These are phyloP conservation scores for Agapostemon virescens DNA, from an alignment of 2,888 invertebrate genomes.

Conservation along the genomic window DNA sequence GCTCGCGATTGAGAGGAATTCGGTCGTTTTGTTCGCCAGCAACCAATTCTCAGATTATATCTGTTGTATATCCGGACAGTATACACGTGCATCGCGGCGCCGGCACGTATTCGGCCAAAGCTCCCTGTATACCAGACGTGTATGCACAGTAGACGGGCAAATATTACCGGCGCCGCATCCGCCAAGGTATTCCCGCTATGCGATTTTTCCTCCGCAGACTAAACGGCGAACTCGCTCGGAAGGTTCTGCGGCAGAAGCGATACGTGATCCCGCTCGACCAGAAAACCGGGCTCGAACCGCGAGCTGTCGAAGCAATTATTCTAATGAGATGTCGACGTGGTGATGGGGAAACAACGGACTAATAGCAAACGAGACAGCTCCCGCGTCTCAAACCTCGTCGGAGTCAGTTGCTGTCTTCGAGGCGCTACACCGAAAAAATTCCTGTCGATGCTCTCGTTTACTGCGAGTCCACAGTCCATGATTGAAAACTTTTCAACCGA, in stretches of 20 bases:
- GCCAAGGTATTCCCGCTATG: slow-evolving; percentile 27
- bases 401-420: slow-evolving; percentile 58
- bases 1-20: background rate
- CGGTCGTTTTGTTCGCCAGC: background rate
- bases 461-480: no score
- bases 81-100: slow-evolving; percentile 29
- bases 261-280: slow-evolving; percentile 19
- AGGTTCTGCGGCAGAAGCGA: background rate
- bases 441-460: background rate
- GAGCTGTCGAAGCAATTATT: slow-evolving; percentile 72
- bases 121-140: slow-evolving; percentile 22
- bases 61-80: slow-evolving; percentile 54
- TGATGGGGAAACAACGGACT: slow-evolving; percentile 42
- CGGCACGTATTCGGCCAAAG: slow-evolving; percentile 50
- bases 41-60: slow-evolving; percentile 55
- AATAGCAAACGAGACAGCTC: slow-evolving; percentile 35
- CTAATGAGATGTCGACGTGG: slow-evolving; percentile 66
- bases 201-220: slow-evolving; percentile 43
- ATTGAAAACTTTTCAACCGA: no score
- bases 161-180: slow-evolving; percentile 22
- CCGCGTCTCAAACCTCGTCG: slow-evolving; percentile 23
- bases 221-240: slow-evolving; percentile 12
- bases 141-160: slow-evolving; percentile 31
- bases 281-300: slow-evolving; percentile 17
- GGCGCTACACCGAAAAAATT: slow-evolving; percentile 9